A percentile compares a stretch with the other conserved stretches of the same genome.
Evolutionary conservation across 2,113 vertebrate species (phyloP).

Genomic region (Sprattus sprattus): DNA sequence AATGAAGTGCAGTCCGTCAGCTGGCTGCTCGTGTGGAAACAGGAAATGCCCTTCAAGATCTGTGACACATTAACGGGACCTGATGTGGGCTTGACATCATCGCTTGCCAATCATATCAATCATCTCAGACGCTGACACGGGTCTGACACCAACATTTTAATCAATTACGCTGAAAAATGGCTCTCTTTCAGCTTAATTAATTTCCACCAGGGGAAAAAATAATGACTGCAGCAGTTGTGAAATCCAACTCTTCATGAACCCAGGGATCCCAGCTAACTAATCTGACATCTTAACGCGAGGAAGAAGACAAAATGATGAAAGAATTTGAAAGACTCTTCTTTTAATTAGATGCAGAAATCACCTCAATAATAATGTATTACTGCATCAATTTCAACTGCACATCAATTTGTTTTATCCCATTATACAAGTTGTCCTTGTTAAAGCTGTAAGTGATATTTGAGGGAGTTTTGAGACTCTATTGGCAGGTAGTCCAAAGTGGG

Average conservation of each 20-base stretch:
- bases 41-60: constrained; percentile 34
- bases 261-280: constrained; percentile 33
- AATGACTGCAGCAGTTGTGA: constrained; percentile 34
- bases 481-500: not conserved
- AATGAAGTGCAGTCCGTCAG: constrained; percentile 37
- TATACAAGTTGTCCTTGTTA: not conserved
- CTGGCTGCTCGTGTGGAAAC: constrained; percentile 28
- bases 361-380: not conserved
- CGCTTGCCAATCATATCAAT: constrained; percentile 42
- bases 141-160: constrained; percentile 38
- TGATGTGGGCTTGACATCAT: constrained; percentile 23
- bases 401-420: not conserved
- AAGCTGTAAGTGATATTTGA: not conserved
- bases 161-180: constrained; percentile 28
- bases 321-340: constrained; percentile 1
- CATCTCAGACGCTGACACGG: constrained; percentile 31
- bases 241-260: constrained; percentile 29
- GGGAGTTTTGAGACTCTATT: not conserved
- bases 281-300: constrained; percentile 30
- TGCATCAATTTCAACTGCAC: not conserved
- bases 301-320: constrained; percentile 23
- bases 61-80: constrained; percentile 20
- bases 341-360: not conserved
- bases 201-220: constrained; percentile 17
- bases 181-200: constrained; percentile 22